Conservation (phyloP, 1,140 invertebrate genomes). For the Sitophilus oryzae region DNA sequence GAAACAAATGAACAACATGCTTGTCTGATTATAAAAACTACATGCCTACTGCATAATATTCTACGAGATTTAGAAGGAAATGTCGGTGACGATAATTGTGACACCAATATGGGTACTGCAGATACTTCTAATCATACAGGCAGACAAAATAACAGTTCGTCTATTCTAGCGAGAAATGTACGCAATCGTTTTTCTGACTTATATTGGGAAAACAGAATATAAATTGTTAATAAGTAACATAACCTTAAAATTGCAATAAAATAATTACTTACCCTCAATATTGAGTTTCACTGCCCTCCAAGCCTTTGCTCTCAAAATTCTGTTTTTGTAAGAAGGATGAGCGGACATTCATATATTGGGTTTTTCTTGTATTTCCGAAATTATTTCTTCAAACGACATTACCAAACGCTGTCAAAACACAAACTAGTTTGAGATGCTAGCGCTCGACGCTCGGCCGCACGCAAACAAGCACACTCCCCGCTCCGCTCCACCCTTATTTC, state of each 20-base stretch:
- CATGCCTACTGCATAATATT: neutral
- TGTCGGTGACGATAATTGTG: neutral
- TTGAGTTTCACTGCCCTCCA: neutral
- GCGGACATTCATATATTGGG: neutral
- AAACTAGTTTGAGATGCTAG: too few species aligned
- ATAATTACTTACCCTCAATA: slow-evolving; percentile 1
- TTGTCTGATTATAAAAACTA: slow-evolving; percentile 2
- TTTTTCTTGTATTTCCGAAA: neutral
- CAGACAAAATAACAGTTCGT: neutral
- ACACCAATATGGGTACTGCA: neutral
- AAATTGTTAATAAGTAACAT: neutral
- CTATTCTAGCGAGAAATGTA: neutral
- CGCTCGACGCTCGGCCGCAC: too few species aligned
- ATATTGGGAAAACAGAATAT: slow-evolving; percentile 1
- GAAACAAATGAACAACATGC: neutral
- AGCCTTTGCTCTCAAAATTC: neutral
- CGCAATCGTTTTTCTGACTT: neutral
- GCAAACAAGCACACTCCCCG: neutral
- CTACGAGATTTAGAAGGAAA: neutral
- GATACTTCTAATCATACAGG: neutral
- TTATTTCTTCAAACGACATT: slow-evolving; percentile 5
- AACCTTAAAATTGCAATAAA: slow-evolving; percentile 5
- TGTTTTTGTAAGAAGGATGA: neutral
- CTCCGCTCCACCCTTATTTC: neutral
- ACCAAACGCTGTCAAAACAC: too few species aligned